Evolutionary conservation across 2,888 invertebrate genomes (phyloP), one percentile per base, ranked within the genome.

Genomic region (Neoscelio sp.): DNA sequence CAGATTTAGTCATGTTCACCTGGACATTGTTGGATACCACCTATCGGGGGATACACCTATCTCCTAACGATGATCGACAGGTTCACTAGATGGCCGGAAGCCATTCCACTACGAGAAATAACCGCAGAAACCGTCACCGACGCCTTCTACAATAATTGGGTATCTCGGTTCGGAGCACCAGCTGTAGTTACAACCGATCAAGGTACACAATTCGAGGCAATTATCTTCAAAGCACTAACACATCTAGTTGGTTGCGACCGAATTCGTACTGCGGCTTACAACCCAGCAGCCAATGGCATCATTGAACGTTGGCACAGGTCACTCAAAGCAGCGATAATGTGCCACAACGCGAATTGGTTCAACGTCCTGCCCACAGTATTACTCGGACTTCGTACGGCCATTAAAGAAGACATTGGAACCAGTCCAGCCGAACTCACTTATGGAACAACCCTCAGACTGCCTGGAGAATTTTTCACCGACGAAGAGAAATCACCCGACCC

Each of bases 1-100:
- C 1, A 80, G 90, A 17, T 90, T 91, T 78, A 75, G 83, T 1
- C 89, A 90, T 67, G 82, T 91, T 4, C 90, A 91, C 80, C 84
- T 91, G 2, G 90, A 91, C 80, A 81, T 92, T 4, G 86, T 91
- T 0, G 90, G 90, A 1, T 91, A 8, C 88, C 90, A 10, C 5
- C 68, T 1, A 82, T 83, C 0, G 23, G 81, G 4, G 87, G 85
- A 5, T 85, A 76, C 62, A 71, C 78, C 1, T 90, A 90, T 62
- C 82, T 85, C 12, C 84, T 90, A 1, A 90, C 90, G 0, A 84
- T 85, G 78, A 80, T 86, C 0, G 86, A 88, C 42, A 46, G 86
- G 7, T 84, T 80, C 50, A 74, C 82, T 0, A 82, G 85, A 15
- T 85, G 74, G 71, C 75, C 79, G 1, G 65, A 70, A 44, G 71